Base-by-base conservation (phyloP, 2,113 vertebrate genomes). In the Mola mola region DNA sequence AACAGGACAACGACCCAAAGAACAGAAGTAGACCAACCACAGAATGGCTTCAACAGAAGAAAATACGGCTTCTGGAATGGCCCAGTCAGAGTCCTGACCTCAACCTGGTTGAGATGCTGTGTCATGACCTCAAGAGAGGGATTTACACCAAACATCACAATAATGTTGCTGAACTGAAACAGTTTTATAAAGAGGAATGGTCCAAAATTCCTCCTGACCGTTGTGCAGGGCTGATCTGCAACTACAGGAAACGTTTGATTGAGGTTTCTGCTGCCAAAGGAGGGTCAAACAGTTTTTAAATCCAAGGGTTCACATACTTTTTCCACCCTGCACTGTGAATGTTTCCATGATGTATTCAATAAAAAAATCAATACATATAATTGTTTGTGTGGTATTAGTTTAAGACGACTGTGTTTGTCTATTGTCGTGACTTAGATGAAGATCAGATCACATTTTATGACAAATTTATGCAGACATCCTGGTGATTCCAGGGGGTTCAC, bases 221-320 rank as follows among this genome's bases (percentile, higher is more conserved):
- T 8, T 4, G 20, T 21, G 19, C 43, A 46, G 22, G 24, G 17
- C 22, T 41, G 52, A 29, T 56, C 8, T 12, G 5, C 10, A 26
- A 13, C 37, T 20, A 42, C 24, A 20, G 40, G 17, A 43, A 33
- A 22, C 22, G 11, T 13, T 16, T 46, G 41, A 6, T 60, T 34
- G 29, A 20, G 7, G 38, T 51, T 33, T 22, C 33, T 33, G 31
- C 21, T 31, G 26, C 26, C 5, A 31, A 31, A 6, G n/a, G 8
- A 12, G 15, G n/a, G n/a, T 28, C 50, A 38, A 53, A 20, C 50
- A 38, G 21, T 40, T 38, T 40, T 40, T 40, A 25, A n/a, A 38
- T 16, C 36, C 36, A 38, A 16, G 4, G 36, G 36, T 38, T 38
- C 36, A 37, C 34, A 37, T 37, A 38, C 9, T 38, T 38, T 38